Evolutionary conservation across 2,113 vertebrate species (phyloP).

Genomic region (Rousettus leschenaultii): DNA sequence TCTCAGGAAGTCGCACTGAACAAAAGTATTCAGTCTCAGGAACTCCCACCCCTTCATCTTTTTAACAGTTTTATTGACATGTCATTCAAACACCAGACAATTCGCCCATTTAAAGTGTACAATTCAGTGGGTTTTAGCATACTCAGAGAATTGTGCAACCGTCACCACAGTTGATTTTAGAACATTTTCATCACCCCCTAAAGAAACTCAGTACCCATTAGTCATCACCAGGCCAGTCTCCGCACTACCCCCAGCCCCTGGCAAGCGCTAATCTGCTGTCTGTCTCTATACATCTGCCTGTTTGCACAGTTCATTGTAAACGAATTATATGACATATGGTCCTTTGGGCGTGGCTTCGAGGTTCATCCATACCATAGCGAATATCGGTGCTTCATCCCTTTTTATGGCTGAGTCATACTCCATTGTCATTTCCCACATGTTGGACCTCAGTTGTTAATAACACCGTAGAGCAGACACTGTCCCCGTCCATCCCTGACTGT

Average conservation of each 20-base stretch:
- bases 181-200: too few species aligned
- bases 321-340: rapidly evolving
- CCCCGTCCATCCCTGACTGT: rapidly evolving
- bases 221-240: rapidly evolving
- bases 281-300: neutral
- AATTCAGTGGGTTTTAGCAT: rapidly evolving
- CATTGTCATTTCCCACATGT: rapidly evolving
- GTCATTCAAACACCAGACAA: too few species aligned
- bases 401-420: rapidly evolving
- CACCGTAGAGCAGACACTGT: rapidly evolving
- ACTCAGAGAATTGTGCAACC: rapidly evolving
- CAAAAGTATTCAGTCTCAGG: neutral
- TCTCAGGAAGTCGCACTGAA: neutral
- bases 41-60: neutral
- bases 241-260: rapidly evolving
- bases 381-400: rapidly evolving
- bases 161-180: neutral
- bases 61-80: neutral
- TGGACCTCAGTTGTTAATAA: neutral
- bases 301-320: neutral
- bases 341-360: rapidly evolving
- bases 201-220: neutral
- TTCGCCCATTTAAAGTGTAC: rapidly evolving
- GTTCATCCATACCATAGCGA: rapidly evolving
- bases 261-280: neutral